Percentiles rank a stretch among this genome's conserved stretches.
phyloP scores from a whole-genome alignment of 2,888 invertebrate genomes.

The Lucinisca nassula region DNA sequence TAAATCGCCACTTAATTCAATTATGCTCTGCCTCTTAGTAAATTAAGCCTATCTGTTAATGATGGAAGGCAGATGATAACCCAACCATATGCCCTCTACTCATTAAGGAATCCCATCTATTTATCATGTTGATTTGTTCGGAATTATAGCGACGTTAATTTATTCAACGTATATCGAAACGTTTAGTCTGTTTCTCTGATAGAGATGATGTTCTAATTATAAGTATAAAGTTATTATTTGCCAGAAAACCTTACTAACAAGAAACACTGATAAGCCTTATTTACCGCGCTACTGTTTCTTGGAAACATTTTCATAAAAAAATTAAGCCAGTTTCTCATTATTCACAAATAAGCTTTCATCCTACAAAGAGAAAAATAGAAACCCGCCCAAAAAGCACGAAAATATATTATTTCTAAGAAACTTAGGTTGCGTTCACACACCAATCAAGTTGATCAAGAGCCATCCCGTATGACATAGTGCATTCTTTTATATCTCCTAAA shows the following conservation, averaged over 20 bases:
- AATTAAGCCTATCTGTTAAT: conserved; percentile 17
- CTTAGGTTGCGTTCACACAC: too few relatives aligned
- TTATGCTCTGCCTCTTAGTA: conserved; percentile 40
- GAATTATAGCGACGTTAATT: conserved; percentile 2
- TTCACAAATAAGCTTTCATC: too few relatives aligned
- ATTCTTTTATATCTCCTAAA: too few relatives aligned
- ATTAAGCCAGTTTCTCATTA: too few relatives aligned
- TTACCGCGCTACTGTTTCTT: background rate
- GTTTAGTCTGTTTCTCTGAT: background rate
- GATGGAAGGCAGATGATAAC: conserved; percentile 6
- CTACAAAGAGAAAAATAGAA: too few relatives aligned
- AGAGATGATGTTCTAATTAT: background rate
- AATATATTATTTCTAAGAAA: too few relatives aligned
- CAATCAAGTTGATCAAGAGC: too few relatives aligned
- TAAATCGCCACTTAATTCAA: conserved; percentile 58
- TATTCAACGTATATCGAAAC: background rate
- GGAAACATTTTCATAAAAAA: too few relatives aligned
- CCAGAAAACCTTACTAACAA: background rate
- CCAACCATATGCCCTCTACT: background rate
- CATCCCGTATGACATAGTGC: too few relatives aligned
- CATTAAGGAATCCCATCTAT: conserved; percentile 11
- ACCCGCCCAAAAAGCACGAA: too few relatives aligned
- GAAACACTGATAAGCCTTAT: background rate
- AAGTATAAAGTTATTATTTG: conserved; percentile 1
- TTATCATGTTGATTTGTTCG: conserved; percentile 16